Evolutionary conservation across 1,140 invertebrate genomes (phyloP).

Genomic region (Myzus persicae): DNA sequence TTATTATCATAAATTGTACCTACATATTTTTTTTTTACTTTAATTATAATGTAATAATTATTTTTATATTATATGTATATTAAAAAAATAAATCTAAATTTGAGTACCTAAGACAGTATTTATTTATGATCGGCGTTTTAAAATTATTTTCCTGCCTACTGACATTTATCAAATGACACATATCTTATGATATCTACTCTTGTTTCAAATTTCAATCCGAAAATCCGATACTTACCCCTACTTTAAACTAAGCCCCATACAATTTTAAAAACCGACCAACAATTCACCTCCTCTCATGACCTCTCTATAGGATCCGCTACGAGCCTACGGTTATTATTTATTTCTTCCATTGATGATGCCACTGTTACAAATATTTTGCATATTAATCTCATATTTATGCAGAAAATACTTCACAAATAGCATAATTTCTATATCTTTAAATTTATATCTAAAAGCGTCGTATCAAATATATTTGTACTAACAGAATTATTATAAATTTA

Average conservation of each 20-base stretch:
- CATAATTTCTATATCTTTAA: background rate
- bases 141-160: no score
- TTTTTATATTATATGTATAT: background rate
- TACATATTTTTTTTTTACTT: background rate
- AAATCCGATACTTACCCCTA: no score
- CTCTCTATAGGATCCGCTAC: no score
- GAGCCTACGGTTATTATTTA: no score
- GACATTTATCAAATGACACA: no score
- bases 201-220: no score
- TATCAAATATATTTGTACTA: background rate
- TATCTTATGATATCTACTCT: no score
- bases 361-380: background rate
- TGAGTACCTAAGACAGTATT: no score
- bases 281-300: no score
- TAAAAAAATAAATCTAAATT: background rate
- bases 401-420: background rate
- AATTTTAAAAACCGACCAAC: no score
- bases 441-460: background rate
- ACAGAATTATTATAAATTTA: background rate
- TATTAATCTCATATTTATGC: background rate
- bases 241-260: no score
- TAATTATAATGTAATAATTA: background rate
- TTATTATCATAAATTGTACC: background rate
- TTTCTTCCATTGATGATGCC: no score
- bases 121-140: background rate